These are phyloP conservation scores for Periophthalmus modestus DNA, from an alignment of 2,113 vertebrate genomes.

Conservation along the genomic window DNA sequence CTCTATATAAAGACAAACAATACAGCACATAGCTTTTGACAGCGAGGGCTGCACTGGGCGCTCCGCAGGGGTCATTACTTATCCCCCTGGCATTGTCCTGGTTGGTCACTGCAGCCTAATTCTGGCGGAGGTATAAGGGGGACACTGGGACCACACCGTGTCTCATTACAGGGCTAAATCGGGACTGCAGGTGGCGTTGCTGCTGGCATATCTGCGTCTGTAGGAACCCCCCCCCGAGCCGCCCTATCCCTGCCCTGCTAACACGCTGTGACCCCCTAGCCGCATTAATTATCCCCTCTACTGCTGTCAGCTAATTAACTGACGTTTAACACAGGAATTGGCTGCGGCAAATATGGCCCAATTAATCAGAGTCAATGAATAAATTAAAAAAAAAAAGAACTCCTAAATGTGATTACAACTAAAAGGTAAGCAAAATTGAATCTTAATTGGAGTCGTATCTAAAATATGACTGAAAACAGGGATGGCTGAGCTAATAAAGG, in stretches of 20 bases:
- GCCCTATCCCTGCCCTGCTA: conserved; percentile 12
- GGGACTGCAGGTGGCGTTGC: conserved; percentile 33
- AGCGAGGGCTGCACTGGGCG: conserved; percentile 22
- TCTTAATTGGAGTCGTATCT: conserved; percentile 57
- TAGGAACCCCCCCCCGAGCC: conserved; percentile 28
- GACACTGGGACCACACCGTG: conserved; percentile 7
- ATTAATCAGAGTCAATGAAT: conserved; percentile 75
- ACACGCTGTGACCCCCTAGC: conserved; percentile 58
- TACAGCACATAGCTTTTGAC: conserved; percentile 26
- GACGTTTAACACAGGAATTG: conserved; percentile 72
- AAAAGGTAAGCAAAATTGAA: conserved; percentile 52
- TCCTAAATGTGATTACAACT: conserved; percentile 57
- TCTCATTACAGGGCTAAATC: conserved; percentile 31
- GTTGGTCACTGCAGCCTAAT: background rate
- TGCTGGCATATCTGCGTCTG: conserved; percentile 30
- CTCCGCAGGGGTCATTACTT: conserved; percentile 32
- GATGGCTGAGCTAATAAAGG: no score
- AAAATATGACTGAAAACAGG: conserved; percentile 26
- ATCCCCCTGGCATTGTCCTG: conserved; percentile 22
- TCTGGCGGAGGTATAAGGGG: conserved; percentile 10
- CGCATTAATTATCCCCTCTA: conserved; percentile 78
- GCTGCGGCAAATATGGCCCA: conserved; percentile 59
- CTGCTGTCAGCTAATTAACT: conserved; percentile 78
- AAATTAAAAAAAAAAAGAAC: conserved; percentile 60
- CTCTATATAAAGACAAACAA: conserved; percentile 47